phyloP scores from a whole-genome alignment of 2,113 vertebrate genomes.

The Eclectus roratus region DNA sequence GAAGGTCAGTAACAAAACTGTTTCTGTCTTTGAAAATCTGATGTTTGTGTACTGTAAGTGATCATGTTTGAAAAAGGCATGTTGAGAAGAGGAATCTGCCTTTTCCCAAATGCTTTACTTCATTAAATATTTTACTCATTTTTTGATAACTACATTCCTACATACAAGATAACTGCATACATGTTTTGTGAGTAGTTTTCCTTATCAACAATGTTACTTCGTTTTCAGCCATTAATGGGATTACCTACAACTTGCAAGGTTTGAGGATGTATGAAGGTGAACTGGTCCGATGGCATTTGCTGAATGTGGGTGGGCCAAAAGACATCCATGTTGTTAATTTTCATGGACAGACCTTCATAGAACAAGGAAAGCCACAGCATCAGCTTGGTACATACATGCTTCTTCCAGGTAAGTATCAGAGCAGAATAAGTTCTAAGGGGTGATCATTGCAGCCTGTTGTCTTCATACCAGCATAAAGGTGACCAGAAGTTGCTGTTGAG shows the following conservation, averaged over 20 bases:
- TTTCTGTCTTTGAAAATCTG: not conserved
- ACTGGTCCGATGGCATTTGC: slow-evolving; percentile 84
- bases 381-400: slow-evolving; percentile 85
- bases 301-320: slow-evolving; percentile 88
- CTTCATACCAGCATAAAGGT: not conserved
- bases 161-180: no score
- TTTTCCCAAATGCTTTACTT: not conserved
- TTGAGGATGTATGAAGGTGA: slow-evolving; percentile 89
- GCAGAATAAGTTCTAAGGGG: not conserved
- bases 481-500: not conserved
- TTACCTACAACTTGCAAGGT: slow-evolving; percentile 85
- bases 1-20: not conserved
- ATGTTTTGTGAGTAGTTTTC: not conserved
- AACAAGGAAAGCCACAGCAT: slow-evolving; percentile 78
- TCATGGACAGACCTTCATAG: slow-evolving; percentile 90
- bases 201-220: not conserved
- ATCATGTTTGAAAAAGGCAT: not conserved
- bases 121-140: not conserved
- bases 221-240: slow-evolving; percentile 90
- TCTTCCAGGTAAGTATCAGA: slow-evolving; percentile 82
- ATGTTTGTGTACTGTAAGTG: not conserved
- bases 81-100: not conserved
- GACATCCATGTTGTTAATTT: slow-evolving; percentile 91
- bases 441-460: not conserved
- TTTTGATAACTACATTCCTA: not conserved